phyloP scores from a whole-genome alignment of 2,797 vertebrate species.

The Paedocypris micromegethes region DNA sequence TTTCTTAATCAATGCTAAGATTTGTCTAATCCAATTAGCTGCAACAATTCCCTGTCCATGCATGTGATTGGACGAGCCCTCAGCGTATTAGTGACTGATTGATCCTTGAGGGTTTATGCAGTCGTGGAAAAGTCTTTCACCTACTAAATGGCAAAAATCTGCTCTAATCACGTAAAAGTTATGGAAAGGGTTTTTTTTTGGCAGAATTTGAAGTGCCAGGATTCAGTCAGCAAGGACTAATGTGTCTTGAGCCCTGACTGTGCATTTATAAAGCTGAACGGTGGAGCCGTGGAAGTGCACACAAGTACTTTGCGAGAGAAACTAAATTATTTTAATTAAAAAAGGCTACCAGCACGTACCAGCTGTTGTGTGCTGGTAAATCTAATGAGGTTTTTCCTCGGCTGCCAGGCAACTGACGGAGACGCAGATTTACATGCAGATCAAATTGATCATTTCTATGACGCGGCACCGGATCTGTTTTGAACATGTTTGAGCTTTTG shows the following conservation, averaged over 20 bases:
- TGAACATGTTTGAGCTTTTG: no score
- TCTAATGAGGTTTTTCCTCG: slow-evolving; percentile 28
- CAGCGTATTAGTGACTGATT: slow-evolving; percentile 52
- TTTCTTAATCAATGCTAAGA: slow-evolving; percentile 2
- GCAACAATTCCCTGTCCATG: slow-evolving; percentile 43
- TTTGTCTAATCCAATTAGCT: slow-evolving; percentile 18
- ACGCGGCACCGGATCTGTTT: background rate
- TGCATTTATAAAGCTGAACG: slow-evolving; percentile 38
- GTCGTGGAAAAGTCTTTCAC: slow-evolving; percentile 29
- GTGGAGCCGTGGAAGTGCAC: slow-evolving; percentile 10
- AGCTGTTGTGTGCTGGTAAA: slow-evolving; percentile 39
- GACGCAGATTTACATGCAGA: slow-evolving; percentile 6
- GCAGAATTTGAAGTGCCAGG: slow-evolving; percentile 44
- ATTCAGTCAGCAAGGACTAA: slow-evolving; percentile 30
- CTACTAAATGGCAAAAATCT: slow-evolving; percentile 46
- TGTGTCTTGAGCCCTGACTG: slow-evolving; percentile 21
- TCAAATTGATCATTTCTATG: slow-evolving; percentile 14
- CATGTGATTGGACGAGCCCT: slow-evolving; percentile 55
- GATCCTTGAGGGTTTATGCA: slow-evolving; percentile 41
- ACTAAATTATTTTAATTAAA: slow-evolving; percentile 39
- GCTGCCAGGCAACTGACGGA: slow-evolving; percentile 27
- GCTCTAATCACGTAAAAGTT: slow-evolving; percentile 59
- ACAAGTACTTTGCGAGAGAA: slow-evolving; percentile 2
- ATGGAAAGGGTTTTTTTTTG: slow-evolving; percentile 53
- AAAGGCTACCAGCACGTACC: slow-evolving; percentile 31